phyloP scores from a whole-genome alignment of 2,113 vertebrate species.

The Lepisosteus oculatus region DNA sequence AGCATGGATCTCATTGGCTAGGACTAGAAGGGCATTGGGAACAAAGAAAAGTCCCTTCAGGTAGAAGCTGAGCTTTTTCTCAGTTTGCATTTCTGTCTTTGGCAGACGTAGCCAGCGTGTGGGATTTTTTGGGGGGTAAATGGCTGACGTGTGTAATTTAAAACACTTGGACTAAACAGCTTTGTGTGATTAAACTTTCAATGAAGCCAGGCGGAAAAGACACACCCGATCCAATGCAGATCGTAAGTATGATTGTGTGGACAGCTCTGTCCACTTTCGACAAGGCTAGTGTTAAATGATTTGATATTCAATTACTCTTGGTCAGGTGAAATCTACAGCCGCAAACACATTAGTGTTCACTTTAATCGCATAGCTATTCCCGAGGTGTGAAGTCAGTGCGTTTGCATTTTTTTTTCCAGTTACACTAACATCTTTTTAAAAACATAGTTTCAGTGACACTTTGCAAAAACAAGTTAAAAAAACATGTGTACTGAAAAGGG shows the following conservation, averaged over 20 bases:
- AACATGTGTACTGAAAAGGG: neutral
- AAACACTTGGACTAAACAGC: slow-evolving; percentile 25
- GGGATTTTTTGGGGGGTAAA: slow-evolving; percentile 29
- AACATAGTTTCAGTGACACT: neutral
- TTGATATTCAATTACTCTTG: slow-evolving; percentile 36
- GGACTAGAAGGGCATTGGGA: slow-evolving; percentile 66
- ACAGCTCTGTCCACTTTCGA: slow-evolving; percentile 50
- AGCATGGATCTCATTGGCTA: slow-evolving; percentile 68
- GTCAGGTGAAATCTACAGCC: neutral
- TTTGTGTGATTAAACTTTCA: slow-evolving; percentile 68
- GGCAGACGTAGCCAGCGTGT: slow-evolving; percentile 50
- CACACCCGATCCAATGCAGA: slow-evolving; percentile 76
- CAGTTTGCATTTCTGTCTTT: slow-evolving; percentile 54
- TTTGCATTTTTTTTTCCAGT: neutral
- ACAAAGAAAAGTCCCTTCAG: slow-evolving; percentile 81
- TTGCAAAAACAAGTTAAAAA: neutral
- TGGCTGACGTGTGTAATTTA: slow-evolving; percentile 41
- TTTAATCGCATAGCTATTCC: slow-evolving; percentile 1
- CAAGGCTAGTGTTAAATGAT: slow-evolving; percentile 55
- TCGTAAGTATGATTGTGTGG: slow-evolving; percentile 77
- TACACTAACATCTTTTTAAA: neutral
- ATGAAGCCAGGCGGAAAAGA: slow-evolving; percentile 79
- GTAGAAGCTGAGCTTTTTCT: slow-evolving; percentile 56
- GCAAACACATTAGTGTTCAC: too few species aligned
- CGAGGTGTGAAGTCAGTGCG: neutral